Evolutionary conservation across 2,888 invertebrate genomes (phyloP).

Genomic region (Rhogogaster chlorosoma): DNA sequence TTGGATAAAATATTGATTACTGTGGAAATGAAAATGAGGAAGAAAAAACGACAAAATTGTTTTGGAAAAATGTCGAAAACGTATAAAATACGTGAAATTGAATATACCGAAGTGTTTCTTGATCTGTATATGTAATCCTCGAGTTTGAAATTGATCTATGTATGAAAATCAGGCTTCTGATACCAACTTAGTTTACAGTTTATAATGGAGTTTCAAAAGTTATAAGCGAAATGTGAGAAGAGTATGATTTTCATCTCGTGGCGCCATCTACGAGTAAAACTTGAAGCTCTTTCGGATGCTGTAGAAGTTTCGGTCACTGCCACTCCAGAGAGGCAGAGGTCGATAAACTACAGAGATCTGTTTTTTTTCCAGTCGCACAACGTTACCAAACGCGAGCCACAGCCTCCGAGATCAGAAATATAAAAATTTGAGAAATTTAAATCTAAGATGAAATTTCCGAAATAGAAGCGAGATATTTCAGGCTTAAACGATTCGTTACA

Average conservation of each 20-base stretch:
- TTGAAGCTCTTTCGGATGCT: constrained; percentile 35
- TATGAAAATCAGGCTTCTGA: background rate
- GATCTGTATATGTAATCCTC: background rate
- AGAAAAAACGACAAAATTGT: background rate
- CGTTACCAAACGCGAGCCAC: constrained; percentile 22
- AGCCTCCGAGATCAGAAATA: background rate
- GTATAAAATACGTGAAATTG: background rate
- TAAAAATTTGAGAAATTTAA: background rate
- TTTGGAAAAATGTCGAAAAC: background rate
- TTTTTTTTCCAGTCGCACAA: constrained; percentile 2
- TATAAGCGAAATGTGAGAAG: background rate
- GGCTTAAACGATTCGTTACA: background rate
- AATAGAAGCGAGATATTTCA: background rate
- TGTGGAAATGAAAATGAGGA: background rate
- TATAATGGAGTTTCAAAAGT: constrained; percentile 4
- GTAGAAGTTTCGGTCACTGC: constrained; percentile 38
- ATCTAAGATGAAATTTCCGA: background rate
- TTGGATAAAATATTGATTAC: background rate
- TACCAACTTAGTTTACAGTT: background rate
- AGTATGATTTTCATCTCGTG: constrained; percentile 6
- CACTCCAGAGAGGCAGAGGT: background rate
- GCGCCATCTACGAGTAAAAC: constrained; percentile 45
- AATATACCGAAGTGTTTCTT: background rate
- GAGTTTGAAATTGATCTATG: constrained; percentile 9
- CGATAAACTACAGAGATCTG: constrained; percentile 47